Evolutionary conservation across 2,888 invertebrate species (phyloP), one percentile per base, ranked within the genome.

Genomic region (Agrilus biguttatus): DNA sequence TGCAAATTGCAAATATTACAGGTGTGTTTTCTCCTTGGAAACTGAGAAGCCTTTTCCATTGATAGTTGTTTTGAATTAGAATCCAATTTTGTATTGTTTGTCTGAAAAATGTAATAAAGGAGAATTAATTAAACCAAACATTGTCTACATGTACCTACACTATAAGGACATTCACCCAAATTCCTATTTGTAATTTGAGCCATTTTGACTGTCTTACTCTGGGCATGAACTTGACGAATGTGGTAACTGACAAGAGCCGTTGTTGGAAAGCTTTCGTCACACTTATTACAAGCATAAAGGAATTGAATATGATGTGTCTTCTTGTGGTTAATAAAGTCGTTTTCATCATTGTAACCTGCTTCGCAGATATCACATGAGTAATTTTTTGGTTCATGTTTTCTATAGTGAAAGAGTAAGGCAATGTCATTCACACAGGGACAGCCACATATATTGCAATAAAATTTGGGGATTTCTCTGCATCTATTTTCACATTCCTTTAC

Each of bases 251-350:
- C 54, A 37, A 60, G 59, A 17, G 53, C 49, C n/a, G 60, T 61
- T 42, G 53, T 55, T 1, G 56, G 52, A 49, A 61, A 62, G 2
- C 56, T 58, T 37, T 54, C 57, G 48, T 60, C 57, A 42, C 62
- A 62, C 46, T 58, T 62, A 46, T 59, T 62, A 46, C 62, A 62
- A 14, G 62, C 62, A 46, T 58, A 62, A 12, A 55, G 42, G 37
- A 55, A 44, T 6, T 56, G 54, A 33, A 56, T 49, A 8, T 55
- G 48, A 41, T 56, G 51, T 5, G 52, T 52, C 39, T 55, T 55
- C 40, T 55, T 50, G 23, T 51, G 52, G 37, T 57, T 51, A 34
- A 51, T 49, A 33, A 56, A 52, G 40, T 54, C 51, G 33, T 55
- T 54, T 12, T 52, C 53, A 13, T 43, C 50, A 14, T 51, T 48